Base-by-base conservation (phyloP, 2,797 vertebrate genomes). In the Gadopsis bispinosus region DNA sequence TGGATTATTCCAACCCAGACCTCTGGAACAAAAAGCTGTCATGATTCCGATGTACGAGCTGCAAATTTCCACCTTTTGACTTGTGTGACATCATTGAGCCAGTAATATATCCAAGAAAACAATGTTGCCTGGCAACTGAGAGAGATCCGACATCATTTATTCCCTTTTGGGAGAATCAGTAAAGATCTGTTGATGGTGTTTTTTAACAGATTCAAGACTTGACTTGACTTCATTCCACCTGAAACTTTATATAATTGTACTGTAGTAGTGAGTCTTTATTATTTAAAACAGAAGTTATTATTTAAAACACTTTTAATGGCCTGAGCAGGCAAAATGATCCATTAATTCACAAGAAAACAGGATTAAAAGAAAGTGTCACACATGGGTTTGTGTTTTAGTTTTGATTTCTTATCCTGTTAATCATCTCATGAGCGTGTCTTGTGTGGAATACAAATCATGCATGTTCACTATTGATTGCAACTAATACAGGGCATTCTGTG, bases 61-160 rank as follows among this genome's bases (percentile, higher is more conserved):
- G 85, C 63, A 59, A 83, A 76, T 74, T 82, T 75, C 59, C 56
- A 75, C 47, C 60, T 17, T 76, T 64, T 66, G 41, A 51, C 69
- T 77, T 58, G 62, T 29, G 37, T 80, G 76, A 84, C 61, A 77
- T 78, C 31, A 75, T 7, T 50, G 17, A 63, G 59, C 67, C 69
- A 31, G 14, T 68, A 54, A 73, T 65, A 75, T 80, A 75, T 80
- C 51, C 61, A 63, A 48, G 62, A 51, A 80, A 71, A 60, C n/a
- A 68, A 65, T 35, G 60, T 66, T 77, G 78, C 76, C 64, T 80
- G 63, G 69, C 50, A 77, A 77, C 81, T n/a, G 20, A 39, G 69
- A 54, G 31, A 73, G 26, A 29, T 22, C 9, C 17, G 31, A 50
- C 43, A 64, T 73, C 5, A 51, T 74, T 22, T 79, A 62, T 74